phyloP scores from a whole-genome alignment of 2,888 invertebrate species.

The Hermodice carunculata region DNA sequence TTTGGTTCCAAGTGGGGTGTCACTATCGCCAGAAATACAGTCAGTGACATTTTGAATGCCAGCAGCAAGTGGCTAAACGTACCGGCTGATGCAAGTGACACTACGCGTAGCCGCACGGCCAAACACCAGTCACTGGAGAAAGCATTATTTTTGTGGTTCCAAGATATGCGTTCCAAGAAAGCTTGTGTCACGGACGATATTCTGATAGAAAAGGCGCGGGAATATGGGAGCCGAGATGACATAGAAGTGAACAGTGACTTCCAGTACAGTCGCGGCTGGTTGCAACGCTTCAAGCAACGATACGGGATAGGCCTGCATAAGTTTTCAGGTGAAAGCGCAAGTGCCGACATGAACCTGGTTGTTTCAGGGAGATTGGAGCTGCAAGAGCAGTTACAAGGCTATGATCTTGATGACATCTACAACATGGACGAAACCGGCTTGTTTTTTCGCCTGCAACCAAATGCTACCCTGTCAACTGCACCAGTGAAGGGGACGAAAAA shows the following conservation, averaged over 20 bases:
- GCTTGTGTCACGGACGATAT: conserved; percentile 3
- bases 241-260: not conserved
- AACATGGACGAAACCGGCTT: conserved; percentile 38
- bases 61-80: too few relatives aligned
- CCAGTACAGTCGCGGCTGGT: not conserved
- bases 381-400: conserved; percentile 13
- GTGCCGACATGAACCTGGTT: not conserved
- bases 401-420: conserved; percentile 32
- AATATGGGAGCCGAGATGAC: not conserved
- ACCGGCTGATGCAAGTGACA: too few relatives aligned
- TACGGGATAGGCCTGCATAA: not conserved
- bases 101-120: too few relatives aligned
- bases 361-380: not conserved
- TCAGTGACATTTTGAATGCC: too few relatives aligned
- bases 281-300: not conserved
- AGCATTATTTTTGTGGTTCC: conserved; percentile 1
- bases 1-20: too few relatives aligned
- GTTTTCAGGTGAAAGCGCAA: not conserved
- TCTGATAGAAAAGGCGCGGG: conserved; percentile 4
- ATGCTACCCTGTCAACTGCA: conserved; percentile 22
- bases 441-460: conserved; percentile 32
- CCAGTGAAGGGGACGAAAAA: conserved; percentile 20
- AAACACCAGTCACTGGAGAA: too few relatives aligned
- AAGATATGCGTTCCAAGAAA: not conserved
- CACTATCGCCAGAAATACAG: too few relatives aligned